Evolutionary conservation across 2,888 invertebrate genomes (phyloP).

Genomic region (Invenusta paracnida): DNA sequence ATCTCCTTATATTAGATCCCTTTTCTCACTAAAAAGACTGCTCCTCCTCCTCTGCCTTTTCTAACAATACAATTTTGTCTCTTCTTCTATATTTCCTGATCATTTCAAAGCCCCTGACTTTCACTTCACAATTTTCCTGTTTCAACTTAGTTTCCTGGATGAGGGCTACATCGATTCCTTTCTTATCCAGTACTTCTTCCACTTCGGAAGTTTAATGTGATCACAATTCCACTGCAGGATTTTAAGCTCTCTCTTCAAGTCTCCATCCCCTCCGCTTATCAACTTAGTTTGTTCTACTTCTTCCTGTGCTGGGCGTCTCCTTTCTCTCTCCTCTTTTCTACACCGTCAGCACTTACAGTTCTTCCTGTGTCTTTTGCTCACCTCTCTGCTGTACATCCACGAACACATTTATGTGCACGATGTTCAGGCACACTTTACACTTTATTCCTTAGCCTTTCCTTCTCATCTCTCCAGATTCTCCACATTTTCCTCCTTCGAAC

Average conservation of each 20-base stretch:
- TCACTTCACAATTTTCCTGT: neutral
- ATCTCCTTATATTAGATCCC: neutral
- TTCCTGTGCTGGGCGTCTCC: neutral
- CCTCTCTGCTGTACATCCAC: neutral
- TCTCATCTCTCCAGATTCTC: neutral
- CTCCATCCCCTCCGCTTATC: neutral
- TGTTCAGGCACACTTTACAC: neutral
- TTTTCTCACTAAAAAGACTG: neutral
- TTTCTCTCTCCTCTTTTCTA: neutral
- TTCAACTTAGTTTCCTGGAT: conserved; percentile 3
- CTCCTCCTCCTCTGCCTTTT: too few species aligned
- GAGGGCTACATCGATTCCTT: neutral
- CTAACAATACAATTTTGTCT: too few species aligned
- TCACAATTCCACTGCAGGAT: neutral
- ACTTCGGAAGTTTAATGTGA: neutral
- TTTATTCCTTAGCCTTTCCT: neutral
- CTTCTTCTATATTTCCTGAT: neutral
- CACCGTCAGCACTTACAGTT: neutral
- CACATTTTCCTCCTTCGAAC: neutral
- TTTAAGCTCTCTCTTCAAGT: neutral
- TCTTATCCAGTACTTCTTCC: neutral
- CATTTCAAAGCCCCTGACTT: neutral
- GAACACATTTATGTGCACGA: neutral
- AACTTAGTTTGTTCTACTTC: neutral
- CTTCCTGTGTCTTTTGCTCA: neutral